These are phyloP conservation scores for Virgularia gustaviana DNA, from an alignment of 92 coral and sea anemone genomes.

Conservation along the genomic window DNA sequence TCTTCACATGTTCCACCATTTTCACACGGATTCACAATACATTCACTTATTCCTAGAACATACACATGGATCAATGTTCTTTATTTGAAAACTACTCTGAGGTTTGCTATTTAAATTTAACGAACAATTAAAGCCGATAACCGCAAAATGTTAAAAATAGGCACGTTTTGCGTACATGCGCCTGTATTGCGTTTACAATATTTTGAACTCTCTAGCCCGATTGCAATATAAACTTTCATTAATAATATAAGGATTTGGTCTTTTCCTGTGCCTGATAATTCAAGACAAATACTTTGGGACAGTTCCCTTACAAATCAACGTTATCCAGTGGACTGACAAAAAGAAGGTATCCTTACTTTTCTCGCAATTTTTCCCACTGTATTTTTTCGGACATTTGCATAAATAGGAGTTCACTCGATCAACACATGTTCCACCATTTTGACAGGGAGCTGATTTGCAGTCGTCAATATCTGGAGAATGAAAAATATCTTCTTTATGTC, in stretches of 20 bases:
- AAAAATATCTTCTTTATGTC: neutral
- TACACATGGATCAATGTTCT: too few relatives aligned
- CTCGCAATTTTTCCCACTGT: conserved; percentile 32
- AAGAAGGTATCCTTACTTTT: conserved; percentile 24
- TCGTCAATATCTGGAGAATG: conserved; percentile 28
- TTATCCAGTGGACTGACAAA: neutral
- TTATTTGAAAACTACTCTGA: too few relatives aligned
- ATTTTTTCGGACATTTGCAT: conserved; percentile 32
- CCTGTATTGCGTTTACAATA: too few relatives aligned
- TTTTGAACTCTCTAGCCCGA: too few relatives aligned
- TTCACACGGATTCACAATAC: conserved; percentile 28
- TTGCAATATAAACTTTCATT: too few relatives aligned
- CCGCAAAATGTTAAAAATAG: too few relatives aligned
- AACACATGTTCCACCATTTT: conserved; percentile 30
- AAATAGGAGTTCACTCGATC: conserved; percentile 26
- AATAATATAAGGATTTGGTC: too few relatives aligned
- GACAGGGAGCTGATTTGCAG: conserved; percentile 28
- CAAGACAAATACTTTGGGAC: neutral
- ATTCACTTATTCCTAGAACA: conserved; percentile 29
- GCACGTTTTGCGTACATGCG: too few relatives aligned
- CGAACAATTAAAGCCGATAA: too few relatives aligned
- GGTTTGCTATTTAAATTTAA: too few relatives aligned
- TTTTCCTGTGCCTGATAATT: too few relatives aligned
- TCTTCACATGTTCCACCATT: conserved; percentile 38
- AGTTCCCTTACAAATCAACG: too few relatives aligned